A percentile compares a stretch with the other conserved stretches of the same genome.
phyloP scores from a whole-genome alignment of 2,888 invertebrate species.

The Cryptocephalus moraei region DNA sequence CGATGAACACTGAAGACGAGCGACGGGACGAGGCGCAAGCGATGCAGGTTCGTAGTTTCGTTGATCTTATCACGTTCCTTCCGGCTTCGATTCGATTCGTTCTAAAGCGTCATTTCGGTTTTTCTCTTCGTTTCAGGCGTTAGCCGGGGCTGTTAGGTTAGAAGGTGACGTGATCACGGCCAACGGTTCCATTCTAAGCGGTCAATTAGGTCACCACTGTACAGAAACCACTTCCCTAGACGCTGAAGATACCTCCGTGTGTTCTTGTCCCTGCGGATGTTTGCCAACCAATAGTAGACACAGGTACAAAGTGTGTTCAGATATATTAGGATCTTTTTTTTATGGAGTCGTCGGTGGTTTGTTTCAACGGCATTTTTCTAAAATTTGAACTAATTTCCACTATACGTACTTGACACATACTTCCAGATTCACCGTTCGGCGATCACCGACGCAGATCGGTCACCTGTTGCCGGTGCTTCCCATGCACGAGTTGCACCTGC shows the following conservation, averaged over 20 bases:
- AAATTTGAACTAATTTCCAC: no score
- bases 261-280: slow-evolving; percentile 39
- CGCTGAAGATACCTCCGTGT: slow-evolving; percentile 37
- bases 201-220: slow-evolving; percentile 42
- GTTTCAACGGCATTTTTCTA: no score
- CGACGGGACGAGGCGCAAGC: slow-evolving; percentile 92
- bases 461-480: slow-evolving; percentile 37
- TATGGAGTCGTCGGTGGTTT: no score
- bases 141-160: slow-evolving; percentile 86
- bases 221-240: slow-evolving; percentile 39
- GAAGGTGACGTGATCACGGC: slow-evolving; percentile 97
- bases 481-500: slow-evolving; percentile 38
- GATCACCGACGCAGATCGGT: slow-evolving; percentile 36
- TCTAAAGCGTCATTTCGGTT: neutral
- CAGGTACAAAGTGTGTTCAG: slow-evolving; percentile 31
- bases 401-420: neutral
- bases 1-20: slow-evolving; percentile 98
- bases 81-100: no score
- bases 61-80: no score
- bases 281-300: slow-evolving; percentile 33
- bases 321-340: no score
- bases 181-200: slow-evolving; percentile 80
- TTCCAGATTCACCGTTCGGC: slow-evolving; percentile 32
- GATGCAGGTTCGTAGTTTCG: slow-evolving; percentile 52
- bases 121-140: slow-evolving; percentile 52